phyloP scores from a whole-genome alignment of 2,888 invertebrate genomes.

The Habroteleia sp. region DNA sequence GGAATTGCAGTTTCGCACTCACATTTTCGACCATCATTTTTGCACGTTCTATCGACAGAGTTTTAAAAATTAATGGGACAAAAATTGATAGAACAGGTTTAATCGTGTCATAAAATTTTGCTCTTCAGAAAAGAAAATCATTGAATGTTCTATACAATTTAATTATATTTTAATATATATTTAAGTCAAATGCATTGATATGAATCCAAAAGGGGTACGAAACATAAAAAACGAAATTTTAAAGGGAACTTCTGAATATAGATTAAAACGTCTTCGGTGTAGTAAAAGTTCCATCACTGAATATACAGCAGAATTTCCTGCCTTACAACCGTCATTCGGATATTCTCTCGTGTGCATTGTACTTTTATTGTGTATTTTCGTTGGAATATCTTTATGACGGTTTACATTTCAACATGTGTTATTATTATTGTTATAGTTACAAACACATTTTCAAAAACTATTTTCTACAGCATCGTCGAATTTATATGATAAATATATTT shows the following conservation, averaged over 20 bases:
- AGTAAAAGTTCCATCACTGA: constrained; percentile 52
- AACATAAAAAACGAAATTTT: constrained; percentile 29
- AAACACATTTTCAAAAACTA: constrained; percentile 43
- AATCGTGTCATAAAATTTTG: constrained; percentile 16
- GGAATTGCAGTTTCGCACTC: constrained; percentile 29
- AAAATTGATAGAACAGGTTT: constrained; percentile 29
- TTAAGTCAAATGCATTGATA: constrained; percentile 5
- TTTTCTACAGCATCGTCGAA: constrained; percentile 29
- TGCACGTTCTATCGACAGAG: constrained; percentile 18
- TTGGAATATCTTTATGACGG: constrained; percentile 52
- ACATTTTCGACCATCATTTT: constrained; percentile 44
- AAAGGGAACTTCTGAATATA: constrained; percentile 28
- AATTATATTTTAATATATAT: constrained; percentile 2
- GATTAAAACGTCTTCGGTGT: constrained; percentile 48
- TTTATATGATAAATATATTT: constrained; percentile 20
- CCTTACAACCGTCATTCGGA: constrained; percentile 52
- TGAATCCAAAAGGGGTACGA: background rate
- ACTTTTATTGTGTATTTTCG: constrained; percentile 60
- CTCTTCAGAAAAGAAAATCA: background rate
- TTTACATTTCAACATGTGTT: constrained; percentile 51
- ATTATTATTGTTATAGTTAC: constrained; percentile 53
- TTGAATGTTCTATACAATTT: constrained; percentile 1
- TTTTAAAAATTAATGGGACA: constrained; percentile 35
- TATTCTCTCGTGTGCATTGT: constrained; percentile 48
- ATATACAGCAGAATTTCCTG: constrained; percentile 49